These are phyloP conservation scores for Pygoscelis adeliae DNA, from an alignment of 2,113 vertebrate genomes.

Conservation along the genomic window DNA sequence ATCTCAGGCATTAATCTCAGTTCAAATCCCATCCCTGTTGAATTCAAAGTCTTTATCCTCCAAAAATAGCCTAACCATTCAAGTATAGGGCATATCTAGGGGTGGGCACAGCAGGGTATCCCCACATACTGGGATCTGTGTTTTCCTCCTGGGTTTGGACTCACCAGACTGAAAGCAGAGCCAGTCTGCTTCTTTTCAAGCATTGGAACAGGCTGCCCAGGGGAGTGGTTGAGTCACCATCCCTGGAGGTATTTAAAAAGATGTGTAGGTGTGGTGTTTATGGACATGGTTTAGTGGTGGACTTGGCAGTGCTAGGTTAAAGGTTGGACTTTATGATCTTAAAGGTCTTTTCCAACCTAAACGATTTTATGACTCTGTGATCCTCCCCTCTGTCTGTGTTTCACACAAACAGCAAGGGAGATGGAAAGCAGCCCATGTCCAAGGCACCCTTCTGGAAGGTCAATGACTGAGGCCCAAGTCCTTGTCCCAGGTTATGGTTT, in stretches of 20 bases:
- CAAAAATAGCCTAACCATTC: neutral
- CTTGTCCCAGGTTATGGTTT: neutral
- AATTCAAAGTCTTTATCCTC: neutral
- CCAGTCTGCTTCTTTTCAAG: neutral
- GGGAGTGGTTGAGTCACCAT: no score
- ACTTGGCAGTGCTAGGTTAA: no score
- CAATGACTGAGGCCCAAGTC: rapidly evolving
- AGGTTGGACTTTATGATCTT: no score
- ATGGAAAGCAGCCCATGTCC: neutral
- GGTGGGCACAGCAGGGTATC: neutral
- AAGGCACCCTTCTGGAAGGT: neutral
- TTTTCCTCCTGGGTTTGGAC: neutral
- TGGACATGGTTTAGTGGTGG: no score
- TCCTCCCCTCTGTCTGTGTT: neutral
- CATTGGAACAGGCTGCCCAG: no score
- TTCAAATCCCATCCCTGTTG: neutral
- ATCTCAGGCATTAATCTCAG: neutral
- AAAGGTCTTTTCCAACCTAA: no score
- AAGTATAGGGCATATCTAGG: neutral
- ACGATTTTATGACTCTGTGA: no score
- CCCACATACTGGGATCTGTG: neutral
- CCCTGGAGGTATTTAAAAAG: no score
- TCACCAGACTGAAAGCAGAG: neutral
- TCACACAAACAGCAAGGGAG: neutral
- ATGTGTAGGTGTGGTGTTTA: no score